Evolutionary conservation across 2,888 invertebrate species (phyloP).

Genomic region (Spialia ferax): DNA sequence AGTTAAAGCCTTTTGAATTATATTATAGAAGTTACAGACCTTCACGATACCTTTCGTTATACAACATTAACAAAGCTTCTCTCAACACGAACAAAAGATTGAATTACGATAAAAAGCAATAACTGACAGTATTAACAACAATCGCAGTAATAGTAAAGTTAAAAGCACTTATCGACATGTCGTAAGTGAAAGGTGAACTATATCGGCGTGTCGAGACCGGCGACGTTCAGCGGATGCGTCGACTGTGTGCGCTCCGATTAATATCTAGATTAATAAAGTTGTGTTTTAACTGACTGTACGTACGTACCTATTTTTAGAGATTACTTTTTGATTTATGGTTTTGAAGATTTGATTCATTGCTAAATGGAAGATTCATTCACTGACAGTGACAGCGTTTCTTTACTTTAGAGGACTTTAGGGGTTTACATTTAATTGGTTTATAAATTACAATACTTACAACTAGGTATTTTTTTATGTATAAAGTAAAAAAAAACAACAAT

Average conservation of each 20-base stretch:
- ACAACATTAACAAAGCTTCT: not conserved
- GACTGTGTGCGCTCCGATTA: not conserved
- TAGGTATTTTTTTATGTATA: no score
- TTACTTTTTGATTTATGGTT: not conserved
- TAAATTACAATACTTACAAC: no score
- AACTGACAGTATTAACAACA: slow-evolving; percentile 5
- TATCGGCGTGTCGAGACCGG: slow-evolving; percentile 32
- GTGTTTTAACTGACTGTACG: not conserved
- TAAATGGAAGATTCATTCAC: no score
- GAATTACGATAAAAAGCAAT: slow-evolving; percentile 4
- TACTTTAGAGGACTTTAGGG: no score
- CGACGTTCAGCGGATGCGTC: not conserved
- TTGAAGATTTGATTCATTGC: not conserved
- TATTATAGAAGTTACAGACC: not conserved
- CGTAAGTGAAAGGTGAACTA: slow-evolving; percentile 49
- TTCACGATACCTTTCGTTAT: not conserved
- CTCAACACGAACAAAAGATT: slow-evolving; percentile 3
- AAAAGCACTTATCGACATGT: slow-evolving; percentile 14
- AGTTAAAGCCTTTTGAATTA: not conserved
- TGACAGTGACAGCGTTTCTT: no score
- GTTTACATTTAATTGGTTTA: no score
- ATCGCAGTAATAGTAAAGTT: slow-evolving; percentile 1
- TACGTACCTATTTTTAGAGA: not conserved
- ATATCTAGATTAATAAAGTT: slow-evolving; percentile 13
- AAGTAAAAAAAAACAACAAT: no score